Percentiles rank a stretch among this genome's conserved stretches.
Conservation (phyloP, 2,113 vertebrate species). For the Melanostigma gelatinosum region DNA sequence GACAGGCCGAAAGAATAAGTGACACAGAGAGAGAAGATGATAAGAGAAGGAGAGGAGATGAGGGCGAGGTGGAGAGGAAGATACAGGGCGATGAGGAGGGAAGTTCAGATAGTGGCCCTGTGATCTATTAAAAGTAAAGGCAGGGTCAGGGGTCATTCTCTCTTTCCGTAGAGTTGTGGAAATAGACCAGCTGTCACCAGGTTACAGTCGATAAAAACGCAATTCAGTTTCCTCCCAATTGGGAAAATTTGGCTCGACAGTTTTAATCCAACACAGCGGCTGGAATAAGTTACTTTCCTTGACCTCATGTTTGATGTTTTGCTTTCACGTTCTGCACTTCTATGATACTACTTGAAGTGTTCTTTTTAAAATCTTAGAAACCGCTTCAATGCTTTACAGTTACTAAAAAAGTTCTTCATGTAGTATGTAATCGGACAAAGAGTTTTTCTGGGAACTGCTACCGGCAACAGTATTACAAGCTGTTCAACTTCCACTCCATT, state of each 20-base stretch:
- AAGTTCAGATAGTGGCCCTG: not conserved
- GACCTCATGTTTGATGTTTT: constrained; percentile 27
- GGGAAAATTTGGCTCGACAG: not conserved
- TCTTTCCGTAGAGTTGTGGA: constrained; percentile 49
- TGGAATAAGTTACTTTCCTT: constrained; percentile 18
- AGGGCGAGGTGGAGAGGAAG: not conserved
- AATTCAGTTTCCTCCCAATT: constrained; percentile 47
- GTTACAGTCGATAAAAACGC: constrained; percentile 33
- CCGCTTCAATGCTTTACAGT: not conserved
- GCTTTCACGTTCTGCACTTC: constrained; percentile 1
- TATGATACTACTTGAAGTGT: not conserved
- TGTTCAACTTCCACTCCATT: constrained; percentile 7
- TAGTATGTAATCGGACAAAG: not conserved
- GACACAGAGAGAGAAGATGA: not conserved
- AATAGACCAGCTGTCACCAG: constrained; percentile 37
- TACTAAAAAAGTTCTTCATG: not conserved
- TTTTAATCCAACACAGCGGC: constrained; percentile 2
- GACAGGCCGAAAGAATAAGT: not conserved
- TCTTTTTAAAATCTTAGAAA: not conserved
- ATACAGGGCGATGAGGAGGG: too few species aligned
- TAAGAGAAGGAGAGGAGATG: not conserved
- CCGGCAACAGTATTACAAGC: not conserved
- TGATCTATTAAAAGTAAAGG: constrained; percentile 56
- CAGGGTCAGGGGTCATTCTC: constrained; percentile 37
- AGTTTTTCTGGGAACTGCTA: not conserved